Evolutionary conservation across 2,797 vertebrate species (phyloP), one percentile per base, ranked within the genome.

Genomic region (Gallinago nigripennis): DNA sequence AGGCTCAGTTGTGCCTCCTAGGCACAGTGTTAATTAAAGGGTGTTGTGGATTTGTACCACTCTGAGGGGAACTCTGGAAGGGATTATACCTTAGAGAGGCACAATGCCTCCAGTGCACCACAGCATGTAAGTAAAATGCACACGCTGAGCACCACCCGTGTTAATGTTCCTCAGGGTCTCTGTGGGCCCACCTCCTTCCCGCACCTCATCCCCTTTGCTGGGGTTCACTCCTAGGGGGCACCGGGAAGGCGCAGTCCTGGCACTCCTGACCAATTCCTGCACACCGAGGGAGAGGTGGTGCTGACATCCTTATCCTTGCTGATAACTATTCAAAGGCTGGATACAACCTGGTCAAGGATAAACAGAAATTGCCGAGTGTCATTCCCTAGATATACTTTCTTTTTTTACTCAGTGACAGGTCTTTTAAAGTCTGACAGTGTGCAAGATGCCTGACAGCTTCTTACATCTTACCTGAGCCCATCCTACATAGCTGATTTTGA

Each of bases 21-120:
- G 96, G 90, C 92, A 92, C 58, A 82, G 64, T 63, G 82, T 95
- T 95, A 96, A 96, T 96, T 96, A 97, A 94, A 95, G 93, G 90
- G 86, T 95, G 88, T 76, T 90, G 89, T 79, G 73, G 69, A 90
- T 81, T 88, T 2, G 0, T 75, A 75, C 46, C 69, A 60, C 24
- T 69, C 54, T 54, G 84, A 95, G 68, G 73, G 82, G 90, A 94
- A 58, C 81, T 96, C 95, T 95, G 86, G 60, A 68, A 93, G 78
- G 90, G 71, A 94, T 91, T 95, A 86, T 93, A 92, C 94, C 88
- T 94, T 80, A 80, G 94, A 91, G 90, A 96, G 83, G 68, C 86
- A 88, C 83, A 82, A 30, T 66, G 86, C 81, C 86, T 91, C 57
- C 88, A 78, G 69, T 87, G 86, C 88, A 90, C 57, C 75, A 56